These are phyloP conservation scores for Opisthograptis luteolata DNA, from an alignment of 2,888 invertebrate species.

Conservation along the genomic window DNA sequence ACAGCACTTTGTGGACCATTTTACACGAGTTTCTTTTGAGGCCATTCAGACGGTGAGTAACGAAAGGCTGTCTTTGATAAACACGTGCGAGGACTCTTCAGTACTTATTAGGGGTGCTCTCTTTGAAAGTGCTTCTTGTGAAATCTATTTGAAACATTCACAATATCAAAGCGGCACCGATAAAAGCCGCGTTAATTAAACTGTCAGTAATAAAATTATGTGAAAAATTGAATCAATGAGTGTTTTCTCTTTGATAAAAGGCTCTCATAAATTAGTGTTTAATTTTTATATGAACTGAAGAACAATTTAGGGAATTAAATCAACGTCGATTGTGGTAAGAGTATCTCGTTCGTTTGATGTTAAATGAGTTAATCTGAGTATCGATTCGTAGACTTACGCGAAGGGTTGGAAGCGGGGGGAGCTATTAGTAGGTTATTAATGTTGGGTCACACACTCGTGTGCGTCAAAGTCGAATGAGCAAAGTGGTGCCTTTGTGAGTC, in stretches of 20 bases:
- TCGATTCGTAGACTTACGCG: constrained; percentile 24
- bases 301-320: constrained; percentile 7
- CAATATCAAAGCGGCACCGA: constrained; percentile 79
- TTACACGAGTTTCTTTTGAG: constrained; percentile 85
- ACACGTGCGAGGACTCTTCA: constrained; percentile 85
- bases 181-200: constrained; percentile 83
- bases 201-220: constrained; percentile 83
- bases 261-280: constrained; percentile 48
- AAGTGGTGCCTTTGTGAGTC: constrained; percentile 77
- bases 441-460: constrained; percentile 70
- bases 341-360: constrained; percentile 26
- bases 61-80: constrained; percentile 85
- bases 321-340: constrained; percentile 16
- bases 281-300: constrained; percentile 38
- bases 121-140: constrained; percentile 83
- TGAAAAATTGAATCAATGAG: constrained; percentile 75
- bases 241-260: constrained; percentile 62
- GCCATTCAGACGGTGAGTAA: constrained; percentile 85
- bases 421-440: constrained; percentile 78
- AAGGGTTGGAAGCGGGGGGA: constrained; percentile 35
- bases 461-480: constrained; percentile 75
- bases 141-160: constrained; percentile 84
- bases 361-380: constrained; percentile 16
- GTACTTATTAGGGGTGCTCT: constrained; percentile 84
- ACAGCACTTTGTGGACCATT: constrained; percentile 84